A percentile compares a stretch with the other conserved stretches of the same genome.
Evolutionary conservation across 2,797 vertebrate species (phyloP).

Genomic region (Argentina silus): DNA sequence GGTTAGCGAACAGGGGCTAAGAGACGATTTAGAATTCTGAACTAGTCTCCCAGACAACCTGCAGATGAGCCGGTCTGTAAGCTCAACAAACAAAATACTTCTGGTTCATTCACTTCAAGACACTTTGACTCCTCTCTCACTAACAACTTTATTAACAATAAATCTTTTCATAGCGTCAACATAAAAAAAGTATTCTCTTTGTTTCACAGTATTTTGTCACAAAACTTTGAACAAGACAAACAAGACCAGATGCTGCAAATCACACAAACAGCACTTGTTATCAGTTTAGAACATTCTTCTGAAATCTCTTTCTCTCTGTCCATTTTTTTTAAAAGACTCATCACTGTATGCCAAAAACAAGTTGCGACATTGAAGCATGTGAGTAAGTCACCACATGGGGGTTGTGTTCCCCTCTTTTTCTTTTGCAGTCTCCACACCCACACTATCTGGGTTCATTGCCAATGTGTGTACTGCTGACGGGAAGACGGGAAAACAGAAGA

Average conservation of each 20-base stretch:
- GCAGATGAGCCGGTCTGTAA: too few species aligned
- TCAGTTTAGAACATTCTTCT: conserved; percentile 21
- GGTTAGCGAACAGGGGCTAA: background rate
- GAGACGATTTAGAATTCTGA: too few species aligned
- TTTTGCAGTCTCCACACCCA: conserved; percentile 50
- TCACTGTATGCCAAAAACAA: conserved; percentile 36
- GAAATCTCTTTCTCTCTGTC: conserved; percentile 8
- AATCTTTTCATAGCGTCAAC: conserved; percentile 32
- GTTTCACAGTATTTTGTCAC: conserved; percentile 58
- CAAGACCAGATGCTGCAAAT: conserved; percentile 41
- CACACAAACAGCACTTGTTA: conserved; percentile 10
- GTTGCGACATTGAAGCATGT: conserved; percentile 54
- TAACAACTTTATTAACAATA: conserved; percentile 58
- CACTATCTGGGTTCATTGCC: conserved; percentile 51
- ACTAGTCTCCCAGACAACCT: too few species aligned
- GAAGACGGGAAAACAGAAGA: conserved; percentile 12
- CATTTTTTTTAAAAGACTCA: conserved; percentile 40
- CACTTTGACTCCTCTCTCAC: conserved; percentile 7
- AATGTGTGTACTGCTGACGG: conserved; percentile 15
- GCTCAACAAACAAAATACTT: background rate
- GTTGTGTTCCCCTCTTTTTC: conserved; percentile 39
- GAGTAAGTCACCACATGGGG: conserved; percentile 30
- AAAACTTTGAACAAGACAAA: conserved; percentile 34
- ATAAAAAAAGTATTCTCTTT: conserved; percentile 24
- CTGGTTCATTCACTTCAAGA: background rate